These are phyloP conservation scores for Plutella xylostella DNA, from an alignment of 2,888 invertebrate genomes.

Conservation along the genomic window DNA sequence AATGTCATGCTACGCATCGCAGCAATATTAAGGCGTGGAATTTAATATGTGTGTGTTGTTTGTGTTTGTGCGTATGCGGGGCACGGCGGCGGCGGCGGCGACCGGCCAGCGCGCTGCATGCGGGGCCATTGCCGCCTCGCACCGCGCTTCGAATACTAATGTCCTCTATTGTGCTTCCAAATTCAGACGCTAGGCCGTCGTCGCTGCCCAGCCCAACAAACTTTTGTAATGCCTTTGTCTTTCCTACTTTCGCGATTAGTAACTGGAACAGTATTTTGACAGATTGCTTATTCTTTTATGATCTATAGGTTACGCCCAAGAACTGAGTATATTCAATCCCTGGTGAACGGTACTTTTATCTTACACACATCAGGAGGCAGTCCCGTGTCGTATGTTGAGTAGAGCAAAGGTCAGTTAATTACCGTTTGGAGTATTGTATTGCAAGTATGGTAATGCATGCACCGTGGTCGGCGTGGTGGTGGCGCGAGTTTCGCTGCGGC, in stretches of 20 bases:
- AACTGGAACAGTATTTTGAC: slow-evolving; percentile 45
- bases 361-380: too few species aligned
- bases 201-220: slow-evolving; percentile 46
- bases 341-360: too few species aligned
- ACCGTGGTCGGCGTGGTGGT: slow-evolving; percentile 14
- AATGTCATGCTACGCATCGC: slow-evolving; percentile 44
- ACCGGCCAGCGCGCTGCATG: slow-evolving; percentile 54
- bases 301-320: too few species aligned
- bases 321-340: too few species aligned
- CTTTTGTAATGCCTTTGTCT: slow-evolving; percentile 59
- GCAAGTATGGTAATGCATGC: too few species aligned
- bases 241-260: slow-evolving; percentile 51
- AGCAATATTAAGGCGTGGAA: slow-evolving; percentile 41
- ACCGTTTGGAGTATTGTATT: too few species aligned
- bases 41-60: slow-evolving; percentile 19
- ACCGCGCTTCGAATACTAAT: slow-evolving; percentile 57
- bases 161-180: slow-evolving; percentile 39
- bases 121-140: slow-evolving; percentile 32
- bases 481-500: slow-evolving; percentile 48
- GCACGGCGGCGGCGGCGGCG: slow-evolving; percentile 56
- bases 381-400: too few species aligned
- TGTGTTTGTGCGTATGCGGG: slow-evolving; percentile 45
- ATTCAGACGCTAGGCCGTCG: slow-evolving; percentile 31
- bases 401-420: too few species aligned
- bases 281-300: slow-evolving; percentile 22